Percentiles rank a stretch among this genome's conserved stretches.
Conservation (phyloP, 2,113 vertebrate genomes). For the Barbus barbus region DNA sequence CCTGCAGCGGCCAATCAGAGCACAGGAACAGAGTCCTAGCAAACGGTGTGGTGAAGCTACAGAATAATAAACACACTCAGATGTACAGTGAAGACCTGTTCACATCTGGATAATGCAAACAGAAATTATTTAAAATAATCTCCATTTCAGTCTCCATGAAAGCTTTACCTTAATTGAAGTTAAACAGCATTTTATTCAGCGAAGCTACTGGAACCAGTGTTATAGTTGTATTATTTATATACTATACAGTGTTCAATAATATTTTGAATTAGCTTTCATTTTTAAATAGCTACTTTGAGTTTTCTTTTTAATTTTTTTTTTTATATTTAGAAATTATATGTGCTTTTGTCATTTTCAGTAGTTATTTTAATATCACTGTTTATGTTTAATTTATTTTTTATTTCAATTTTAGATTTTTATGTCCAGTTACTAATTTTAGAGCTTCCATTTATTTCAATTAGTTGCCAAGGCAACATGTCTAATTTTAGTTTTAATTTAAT, state of each 20-base stretch:
- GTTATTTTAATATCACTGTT: too few relatives aligned
- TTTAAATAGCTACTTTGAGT: too few relatives aligned
- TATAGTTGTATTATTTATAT: background rate
- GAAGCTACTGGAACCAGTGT: background rate
- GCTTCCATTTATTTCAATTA: too few relatives aligned
- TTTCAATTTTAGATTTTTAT: too few relatives aligned
- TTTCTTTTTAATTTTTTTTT: too few relatives aligned
- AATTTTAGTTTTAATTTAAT: too few relatives aligned
- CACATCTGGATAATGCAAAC: background rate
- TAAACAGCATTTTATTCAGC: background rate
- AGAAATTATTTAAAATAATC: background rate
- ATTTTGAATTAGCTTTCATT: background rate
- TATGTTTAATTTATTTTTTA: too few relatives aligned
- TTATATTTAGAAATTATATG: too few relatives aligned
- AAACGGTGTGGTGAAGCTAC: background rate
- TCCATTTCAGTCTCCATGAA: background rate
- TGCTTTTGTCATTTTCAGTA: too few relatives aligned
- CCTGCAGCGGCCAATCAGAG: constrained; percentile 17
- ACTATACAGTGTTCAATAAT: background rate
- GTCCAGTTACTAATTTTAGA: too few relatives aligned
- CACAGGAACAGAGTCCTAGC: constrained; percentile 35
- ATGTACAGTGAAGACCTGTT: background rate
- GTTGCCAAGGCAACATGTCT: too few relatives aligned
- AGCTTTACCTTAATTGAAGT: background rate
- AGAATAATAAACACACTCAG: too few relatives aligned